These are phyloP conservation scores for Danaus melanippus DNA, from an alignment of 1,140 invertebrate species.

Conservation along the genomic window DNA sequence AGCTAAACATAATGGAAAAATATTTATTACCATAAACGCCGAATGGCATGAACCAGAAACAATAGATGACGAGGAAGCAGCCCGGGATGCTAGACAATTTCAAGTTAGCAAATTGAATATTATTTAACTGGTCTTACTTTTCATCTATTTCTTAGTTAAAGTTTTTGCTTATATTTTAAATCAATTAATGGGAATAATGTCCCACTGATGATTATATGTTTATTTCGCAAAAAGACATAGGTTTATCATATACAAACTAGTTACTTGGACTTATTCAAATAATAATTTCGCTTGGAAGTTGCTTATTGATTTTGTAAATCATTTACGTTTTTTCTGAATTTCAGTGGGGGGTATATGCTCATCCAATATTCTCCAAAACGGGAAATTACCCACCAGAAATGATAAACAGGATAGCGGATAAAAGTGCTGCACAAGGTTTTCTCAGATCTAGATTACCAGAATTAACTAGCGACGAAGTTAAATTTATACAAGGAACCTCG, in stretches of 20 bases:
- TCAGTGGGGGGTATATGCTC: constrained; percentile 36
- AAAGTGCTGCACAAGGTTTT: constrained; percentile 60
- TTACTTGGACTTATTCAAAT: no score
- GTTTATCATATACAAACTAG: no score
- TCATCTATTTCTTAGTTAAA: no score
- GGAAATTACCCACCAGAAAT: constrained; percentile 75
- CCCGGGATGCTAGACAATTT: constrained; percentile 12
- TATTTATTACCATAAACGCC: constrained; percentile 69
- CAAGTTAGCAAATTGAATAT: constrained; percentile 1
- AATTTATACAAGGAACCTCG: constrained; percentile 45
- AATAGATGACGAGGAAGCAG: constrained; percentile 8
- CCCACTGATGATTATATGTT: no score
- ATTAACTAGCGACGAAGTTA: constrained; percentile 47
- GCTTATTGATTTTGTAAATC: background rate
- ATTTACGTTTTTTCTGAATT: constrained; percentile 14
- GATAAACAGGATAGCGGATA: constrained; percentile 65
- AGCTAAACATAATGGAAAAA: constrained; percentile 41
- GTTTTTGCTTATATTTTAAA: no score
- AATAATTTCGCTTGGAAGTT: no score
- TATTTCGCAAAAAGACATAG: no score
- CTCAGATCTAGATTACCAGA: constrained; percentile 48
- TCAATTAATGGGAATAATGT: no score
- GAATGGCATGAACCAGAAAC: constrained; percentile 64
- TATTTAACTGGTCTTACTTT: no score
- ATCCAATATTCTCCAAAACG: constrained; percentile 71